Conservation (phyloP, 2,113 vertebrate species). For the Spilogale gracilis region DNA sequence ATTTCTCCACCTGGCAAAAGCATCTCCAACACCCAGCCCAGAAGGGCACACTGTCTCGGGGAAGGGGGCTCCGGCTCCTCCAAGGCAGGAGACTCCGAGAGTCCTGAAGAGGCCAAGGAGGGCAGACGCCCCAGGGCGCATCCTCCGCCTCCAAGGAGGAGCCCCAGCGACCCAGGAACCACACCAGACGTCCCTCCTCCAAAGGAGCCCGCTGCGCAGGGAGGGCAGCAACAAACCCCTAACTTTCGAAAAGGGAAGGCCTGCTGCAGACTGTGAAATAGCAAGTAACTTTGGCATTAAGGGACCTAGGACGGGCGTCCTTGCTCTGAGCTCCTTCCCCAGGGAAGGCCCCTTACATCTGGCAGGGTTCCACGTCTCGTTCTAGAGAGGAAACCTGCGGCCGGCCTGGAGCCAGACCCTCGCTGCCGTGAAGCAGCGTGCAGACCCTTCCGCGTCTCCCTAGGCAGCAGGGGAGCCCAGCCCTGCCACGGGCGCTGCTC, state of each 20-base stretch:
- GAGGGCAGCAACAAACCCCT: no score
- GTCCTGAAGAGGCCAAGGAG: neutral
- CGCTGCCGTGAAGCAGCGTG: rapidly evolving
- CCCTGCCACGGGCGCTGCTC: neutral
- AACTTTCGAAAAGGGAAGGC: neutral
- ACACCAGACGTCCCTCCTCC: neutral
- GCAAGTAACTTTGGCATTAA: neutral
- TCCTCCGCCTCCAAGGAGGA: neutral
- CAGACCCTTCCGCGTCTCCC: neutral
- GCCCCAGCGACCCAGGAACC: neutral
- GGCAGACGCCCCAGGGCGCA: neutral
- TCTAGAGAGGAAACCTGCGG: neutral
- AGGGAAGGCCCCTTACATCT: neutral
- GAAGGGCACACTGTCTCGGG: neutral
- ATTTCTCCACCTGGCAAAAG: neutral
- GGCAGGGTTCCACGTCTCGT: neutral
- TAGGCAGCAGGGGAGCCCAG: neutral
- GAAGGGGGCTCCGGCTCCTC: neutral
- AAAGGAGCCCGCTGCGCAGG: neutral
- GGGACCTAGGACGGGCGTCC: neutral
- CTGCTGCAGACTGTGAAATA: neutral
- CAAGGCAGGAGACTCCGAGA: neutral
- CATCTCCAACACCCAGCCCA: neutral
- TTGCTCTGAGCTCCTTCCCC: neutral
- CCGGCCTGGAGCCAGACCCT: neutral